phyloP scores from a whole-genome alignment of 2,888 invertebrate species.

The Carterocephalus palaemon region DNA sequence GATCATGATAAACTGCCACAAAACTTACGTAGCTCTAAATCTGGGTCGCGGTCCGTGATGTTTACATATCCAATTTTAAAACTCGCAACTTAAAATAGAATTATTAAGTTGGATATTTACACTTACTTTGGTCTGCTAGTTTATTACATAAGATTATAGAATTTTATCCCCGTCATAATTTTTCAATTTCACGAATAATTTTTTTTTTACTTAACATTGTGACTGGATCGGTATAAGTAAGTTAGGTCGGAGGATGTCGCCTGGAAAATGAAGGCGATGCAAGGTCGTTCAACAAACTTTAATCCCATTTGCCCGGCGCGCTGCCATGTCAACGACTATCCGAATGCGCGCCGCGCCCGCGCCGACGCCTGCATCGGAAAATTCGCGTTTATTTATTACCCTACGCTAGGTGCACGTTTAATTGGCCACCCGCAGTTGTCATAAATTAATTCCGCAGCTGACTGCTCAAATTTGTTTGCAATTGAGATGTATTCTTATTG shows the following conservation, averaged over 20 bases:
- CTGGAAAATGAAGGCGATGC: slow-evolving; percentile 65
- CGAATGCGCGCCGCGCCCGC: slow-evolving; percentile 14
- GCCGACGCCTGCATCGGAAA: slow-evolving; percentile 48
- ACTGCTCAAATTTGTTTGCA: slow-evolving; percentile 29
- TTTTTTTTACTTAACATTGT: too few species aligned
- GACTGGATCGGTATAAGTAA: too few species aligned
- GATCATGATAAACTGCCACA: too few species aligned
- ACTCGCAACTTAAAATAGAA: too few species aligned
- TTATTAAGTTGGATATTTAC: too few species aligned
- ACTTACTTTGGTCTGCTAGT: too few species aligned
- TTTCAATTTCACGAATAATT: too few species aligned
- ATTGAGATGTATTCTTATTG: slow-evolving; percentile 25
- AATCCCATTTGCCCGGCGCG: slow-evolving; percentile 64
- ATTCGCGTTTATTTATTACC: slow-evolving; percentile 56
- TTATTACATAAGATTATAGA: too few species aligned
- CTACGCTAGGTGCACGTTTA: slow-evolving; percentile 38
- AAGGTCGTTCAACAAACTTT: slow-evolving; percentile 74
- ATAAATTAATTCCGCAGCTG: slow-evolving; percentile 46
- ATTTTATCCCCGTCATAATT: too few species aligned
- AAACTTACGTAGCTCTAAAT: too few species aligned
- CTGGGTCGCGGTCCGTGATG: too few species aligned
- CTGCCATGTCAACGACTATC: slow-evolving; percentile 50
- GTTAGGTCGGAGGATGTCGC: slow-evolving; percentile 59
- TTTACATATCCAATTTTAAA: too few species aligned
- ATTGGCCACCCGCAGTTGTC: slow-evolving; percentile 40